Evolutionary conservation across 2,113 vertebrate species (phyloP), one percentile per base, ranked within the genome.

Genomic region (Scomber scombrus): DNA sequence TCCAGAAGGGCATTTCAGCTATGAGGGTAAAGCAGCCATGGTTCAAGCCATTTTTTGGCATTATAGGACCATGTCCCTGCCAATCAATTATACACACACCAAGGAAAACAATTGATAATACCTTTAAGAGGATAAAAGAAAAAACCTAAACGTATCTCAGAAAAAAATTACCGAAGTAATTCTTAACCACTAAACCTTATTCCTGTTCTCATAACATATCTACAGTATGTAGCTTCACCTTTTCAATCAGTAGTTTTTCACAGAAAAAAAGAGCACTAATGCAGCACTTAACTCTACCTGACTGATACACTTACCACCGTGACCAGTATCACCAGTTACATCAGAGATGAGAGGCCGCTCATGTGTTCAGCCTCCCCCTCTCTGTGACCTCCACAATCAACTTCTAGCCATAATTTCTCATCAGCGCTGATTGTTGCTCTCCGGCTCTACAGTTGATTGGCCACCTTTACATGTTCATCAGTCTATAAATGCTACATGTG

Each of bases 391-490:
- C 50, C 54, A 47, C 78, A 74, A 78, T 90, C 81, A 86, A 64
- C 54, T 57, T 50, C 40, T 40, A 72, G 66, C 77, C 77, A 61
- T 83, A 26, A 75, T 81, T 81, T 57, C 54, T 81, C 57, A 82
- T 90, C 81, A 61, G 56, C 51, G 3, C 70, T 80, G 84, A 85
- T 86, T 81, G 77, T 75, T 23, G 72, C 76, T 85, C 65, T 78
- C 61, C 58, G 61, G 61, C 46, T 73, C 66, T 18, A 55, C 56
- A 74, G 71, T 29, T 85, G 77, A 85, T 85, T 91, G 71, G 60
- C 60, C 52, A 29, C 70, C 65, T 81, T 78, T 71, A 29, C 56
- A 47, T 69, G 50, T 76, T 89, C 68, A 81, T 78, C 79, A 73
- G 55, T 50, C 54, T 78, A 73, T 50, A 60, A 78, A 69, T 56